phyloP scores from a whole-genome alignment of 2,113 vertebrate genomes.

The Hemichromis elongatus region DNA sequence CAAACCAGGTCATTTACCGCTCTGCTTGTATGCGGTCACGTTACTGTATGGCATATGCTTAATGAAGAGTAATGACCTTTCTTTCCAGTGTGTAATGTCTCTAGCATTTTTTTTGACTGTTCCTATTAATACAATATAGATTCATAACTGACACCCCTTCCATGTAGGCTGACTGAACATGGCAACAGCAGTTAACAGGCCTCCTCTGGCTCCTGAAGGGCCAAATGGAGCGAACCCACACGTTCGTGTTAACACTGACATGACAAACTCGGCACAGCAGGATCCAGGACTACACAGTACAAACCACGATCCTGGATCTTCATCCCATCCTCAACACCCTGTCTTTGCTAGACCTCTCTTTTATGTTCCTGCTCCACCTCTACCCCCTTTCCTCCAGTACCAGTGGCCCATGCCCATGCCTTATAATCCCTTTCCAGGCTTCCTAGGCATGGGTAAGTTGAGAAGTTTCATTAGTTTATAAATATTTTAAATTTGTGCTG shows the following conservation, averaged over 20 bases:
- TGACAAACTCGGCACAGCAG: background rate
- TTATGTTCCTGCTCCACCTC: constrained; percentile 31
- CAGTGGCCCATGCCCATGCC: constrained; percentile 59
- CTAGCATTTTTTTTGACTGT: background rate
- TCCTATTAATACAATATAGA: accelerated
- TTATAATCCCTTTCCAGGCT: constrained; percentile 42
- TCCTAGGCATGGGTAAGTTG: constrained; percentile 52
- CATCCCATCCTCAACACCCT: background rate
- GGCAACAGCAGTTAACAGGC: background rate
- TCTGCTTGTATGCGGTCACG: background rate
- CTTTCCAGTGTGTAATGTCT: background rate
- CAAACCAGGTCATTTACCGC: accelerated
- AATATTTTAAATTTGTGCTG: background rate
- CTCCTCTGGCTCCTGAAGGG: background rate
- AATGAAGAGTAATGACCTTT: background rate
- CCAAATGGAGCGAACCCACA: background rate
- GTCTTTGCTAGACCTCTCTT: constrained; percentile 1
- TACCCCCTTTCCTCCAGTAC: constrained; percentile 33
- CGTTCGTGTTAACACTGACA: background rate
- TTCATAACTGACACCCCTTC: background rate
- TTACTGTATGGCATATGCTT: background rate
- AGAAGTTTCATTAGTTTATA: background rate
- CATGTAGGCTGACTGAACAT: constrained; percentile 10
- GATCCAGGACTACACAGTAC: background rate
- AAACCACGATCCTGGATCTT: background rate